Conservation (phyloP, 2,888 invertebrate species). For the Dolichopus griseipennis region DNA sequence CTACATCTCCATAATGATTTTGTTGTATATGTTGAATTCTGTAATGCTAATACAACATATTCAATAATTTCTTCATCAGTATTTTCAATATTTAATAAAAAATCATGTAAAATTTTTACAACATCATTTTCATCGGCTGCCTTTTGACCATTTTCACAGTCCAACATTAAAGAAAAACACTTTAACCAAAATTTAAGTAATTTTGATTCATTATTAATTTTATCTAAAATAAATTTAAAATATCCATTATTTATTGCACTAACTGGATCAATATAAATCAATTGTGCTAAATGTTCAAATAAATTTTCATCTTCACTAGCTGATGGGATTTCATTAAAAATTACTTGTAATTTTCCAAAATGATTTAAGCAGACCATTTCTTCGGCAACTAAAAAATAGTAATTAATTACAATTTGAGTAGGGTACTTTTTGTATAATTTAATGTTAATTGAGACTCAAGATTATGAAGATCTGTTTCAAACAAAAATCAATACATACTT, state of each 20-base stretch:
- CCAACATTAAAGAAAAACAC: constrained; percentile 35
- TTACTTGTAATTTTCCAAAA: constrained; percentile 22
- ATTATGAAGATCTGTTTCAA: too few species aligned
- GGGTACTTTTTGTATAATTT: background rate
- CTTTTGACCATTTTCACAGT: constrained; percentile 32
- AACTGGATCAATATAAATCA: constrained; percentile 31
- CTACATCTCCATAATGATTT: constrained; percentile 33
- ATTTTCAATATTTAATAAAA: constrained; percentile 24
- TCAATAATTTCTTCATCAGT: constrained; percentile 26
- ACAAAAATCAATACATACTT: too few species aligned
- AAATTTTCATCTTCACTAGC: constrained; percentile 26
- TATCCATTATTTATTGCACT: constrained; percentile 31
- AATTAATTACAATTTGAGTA: constrained; percentile 10
- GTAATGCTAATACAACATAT: constrained; percentile 28
- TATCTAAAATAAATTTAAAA: constrained; percentile 33
- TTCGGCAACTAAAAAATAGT: constrained; percentile 20
- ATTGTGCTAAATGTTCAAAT: constrained; percentile 32
- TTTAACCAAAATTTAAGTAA: constrained; percentile 29
- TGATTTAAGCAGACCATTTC: constrained; percentile 22
- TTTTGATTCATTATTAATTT: constrained; percentile 21
- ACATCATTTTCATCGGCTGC: constrained; percentile 31
- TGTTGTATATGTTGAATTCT: constrained; percentile 32
- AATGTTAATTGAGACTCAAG: background rate
- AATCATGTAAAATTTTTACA: constrained; percentile 27
- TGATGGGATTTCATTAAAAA: constrained; percentile 25